A percentile compares a stretch with the other conserved stretches of the same genome.
Evolutionary conservation across 2,113 vertebrate genomes (phyloP).

Genomic region (Scalopus aquaticus): DNA sequence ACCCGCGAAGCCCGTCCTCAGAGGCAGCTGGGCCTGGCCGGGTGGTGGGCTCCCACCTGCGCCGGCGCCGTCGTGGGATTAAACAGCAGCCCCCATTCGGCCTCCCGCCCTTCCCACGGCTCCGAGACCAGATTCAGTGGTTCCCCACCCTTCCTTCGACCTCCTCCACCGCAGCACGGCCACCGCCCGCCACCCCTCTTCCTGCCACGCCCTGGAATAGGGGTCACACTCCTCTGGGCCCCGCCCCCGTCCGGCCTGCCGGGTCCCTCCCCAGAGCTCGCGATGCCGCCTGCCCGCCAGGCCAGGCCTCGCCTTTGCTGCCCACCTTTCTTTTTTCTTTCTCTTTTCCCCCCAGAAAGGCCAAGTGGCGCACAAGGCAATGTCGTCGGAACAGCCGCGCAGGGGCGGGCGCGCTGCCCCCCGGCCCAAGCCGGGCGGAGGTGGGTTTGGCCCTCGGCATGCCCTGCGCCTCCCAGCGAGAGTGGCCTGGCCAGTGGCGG

Average conservation of each 20-base stretch:
- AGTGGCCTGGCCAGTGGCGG: too few relatives aligned
- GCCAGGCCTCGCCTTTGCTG: not conserved
- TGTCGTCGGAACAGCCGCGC: too few relatives aligned
- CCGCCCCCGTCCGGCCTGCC: not conserved
- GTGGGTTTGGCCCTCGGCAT: too few relatives aligned
- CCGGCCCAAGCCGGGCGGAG: too few relatives aligned
- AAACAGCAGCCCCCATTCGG: too few relatives aligned
- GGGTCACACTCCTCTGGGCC: not conserved
- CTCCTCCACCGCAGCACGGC: not conserved
- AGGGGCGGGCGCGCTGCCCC: too few relatives aligned
- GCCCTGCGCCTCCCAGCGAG: too few relatives aligned
- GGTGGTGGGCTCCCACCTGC: too few relatives aligned
- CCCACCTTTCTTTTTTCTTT: not conserved
- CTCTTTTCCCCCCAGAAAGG: not conserved
- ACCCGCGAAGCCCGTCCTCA: too few relatives aligned
- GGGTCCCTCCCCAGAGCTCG: not conserved
- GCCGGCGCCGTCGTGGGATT: too few relatives aligned
- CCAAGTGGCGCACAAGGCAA: not conserved
- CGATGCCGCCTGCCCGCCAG: not conserved
- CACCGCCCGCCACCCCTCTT: not conserved
- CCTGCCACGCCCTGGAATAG: not conserved
- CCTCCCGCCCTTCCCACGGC: not conserved
- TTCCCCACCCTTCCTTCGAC: not conserved
- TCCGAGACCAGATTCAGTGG: not conserved
- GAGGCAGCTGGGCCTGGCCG: too few relatives aligned